Conservation (phyloP, 2,888 invertebrate genomes). For the Eupithecia abbreviata region DNA sequence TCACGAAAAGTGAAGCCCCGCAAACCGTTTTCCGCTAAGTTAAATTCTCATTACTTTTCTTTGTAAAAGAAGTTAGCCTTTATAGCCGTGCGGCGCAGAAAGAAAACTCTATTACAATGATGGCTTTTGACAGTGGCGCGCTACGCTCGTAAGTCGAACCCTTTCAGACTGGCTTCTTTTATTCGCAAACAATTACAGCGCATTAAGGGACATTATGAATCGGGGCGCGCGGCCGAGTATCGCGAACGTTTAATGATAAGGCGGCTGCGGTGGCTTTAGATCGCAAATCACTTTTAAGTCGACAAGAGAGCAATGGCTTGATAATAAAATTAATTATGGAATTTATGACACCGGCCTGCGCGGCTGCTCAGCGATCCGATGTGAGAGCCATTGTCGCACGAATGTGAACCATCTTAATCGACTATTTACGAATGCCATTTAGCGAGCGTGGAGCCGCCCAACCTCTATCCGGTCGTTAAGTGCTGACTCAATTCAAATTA, state of each 20-base stretch:
- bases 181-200: constrained; percentile 72
- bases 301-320: constrained; percentile 72
- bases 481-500: constrained; percentile 61
- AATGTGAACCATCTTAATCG: constrained; percentile 73
- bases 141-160: constrained; percentile 57
- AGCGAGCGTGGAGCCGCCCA: constrained; percentile 52
- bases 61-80: constrained; percentile 77
- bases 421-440: constrained; percentile 70
- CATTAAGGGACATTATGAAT: constrained; percentile 67
- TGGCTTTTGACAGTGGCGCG: constrained; percentile 70
- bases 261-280: constrained; percentile 68
- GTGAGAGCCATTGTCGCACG: constrained; percentile 65
- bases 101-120: constrained; percentile 77
- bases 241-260: constrained; percentile 77
- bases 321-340: constrained; percentile 79
- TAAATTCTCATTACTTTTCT: constrained; percentile 82
- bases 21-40: constrained; percentile 78
- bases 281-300: constrained; percentile 77
- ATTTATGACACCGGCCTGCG: constrained; percentile 66
- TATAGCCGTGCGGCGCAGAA: constrained; percentile 69
- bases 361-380: constrained; percentile 56
- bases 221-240: constrained; percentile 60
- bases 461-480: constrained; percentile 59
- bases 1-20: constrained; percentile 60
- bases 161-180: constrained; percentile 66